phyloP scores from a whole-genome alignment of 1,140 invertebrate species.

The Ceratosolen solmsi region DNA sequence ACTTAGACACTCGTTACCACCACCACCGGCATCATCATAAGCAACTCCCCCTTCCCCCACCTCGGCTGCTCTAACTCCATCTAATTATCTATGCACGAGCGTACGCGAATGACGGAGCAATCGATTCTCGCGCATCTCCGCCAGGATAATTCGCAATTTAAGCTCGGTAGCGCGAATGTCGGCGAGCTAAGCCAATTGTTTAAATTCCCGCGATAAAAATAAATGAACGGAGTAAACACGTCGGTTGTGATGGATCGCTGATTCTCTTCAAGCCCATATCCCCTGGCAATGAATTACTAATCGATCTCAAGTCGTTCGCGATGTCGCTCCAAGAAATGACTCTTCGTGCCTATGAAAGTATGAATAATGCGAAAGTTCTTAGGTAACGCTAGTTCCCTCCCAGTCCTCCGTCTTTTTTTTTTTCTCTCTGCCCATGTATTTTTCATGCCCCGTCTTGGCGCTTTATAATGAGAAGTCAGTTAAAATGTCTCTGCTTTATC shows the following conservation, averaged over 20 bases:
- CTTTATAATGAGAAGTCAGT: conserved; percentile 1
- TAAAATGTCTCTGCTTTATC: conserved; percentile 12
- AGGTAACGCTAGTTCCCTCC: neutral
- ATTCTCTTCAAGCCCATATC: neutral
- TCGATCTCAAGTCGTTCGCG: conserved; percentile 16
- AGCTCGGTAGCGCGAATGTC: neutral
- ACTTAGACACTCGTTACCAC: no score
- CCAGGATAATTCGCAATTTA: neutral
- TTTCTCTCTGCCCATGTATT: neutral
- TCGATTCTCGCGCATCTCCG: neutral
- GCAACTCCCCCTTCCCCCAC: no score
- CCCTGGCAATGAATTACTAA: conserved; percentile 12
- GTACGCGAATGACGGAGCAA: no score
- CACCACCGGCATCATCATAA: no score
- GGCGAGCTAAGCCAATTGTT: neutral
- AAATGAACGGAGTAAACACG: neutral
- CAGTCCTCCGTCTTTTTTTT: neutral
- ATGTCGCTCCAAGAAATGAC: conserved; percentile 2
- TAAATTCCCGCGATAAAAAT: neutral
- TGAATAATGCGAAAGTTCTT: conserved; percentile 22
- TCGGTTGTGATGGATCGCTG: neutral
- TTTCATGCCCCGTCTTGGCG: neutral
- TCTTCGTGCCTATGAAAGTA: neutral
- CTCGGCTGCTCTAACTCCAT: no score
- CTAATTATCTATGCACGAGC: no score